Evolutionary conservation across 2,888 invertebrate genomes (phyloP), one percentile per base, ranked within the genome.

Genomic region (Glaucopsyche alexis): DNA sequence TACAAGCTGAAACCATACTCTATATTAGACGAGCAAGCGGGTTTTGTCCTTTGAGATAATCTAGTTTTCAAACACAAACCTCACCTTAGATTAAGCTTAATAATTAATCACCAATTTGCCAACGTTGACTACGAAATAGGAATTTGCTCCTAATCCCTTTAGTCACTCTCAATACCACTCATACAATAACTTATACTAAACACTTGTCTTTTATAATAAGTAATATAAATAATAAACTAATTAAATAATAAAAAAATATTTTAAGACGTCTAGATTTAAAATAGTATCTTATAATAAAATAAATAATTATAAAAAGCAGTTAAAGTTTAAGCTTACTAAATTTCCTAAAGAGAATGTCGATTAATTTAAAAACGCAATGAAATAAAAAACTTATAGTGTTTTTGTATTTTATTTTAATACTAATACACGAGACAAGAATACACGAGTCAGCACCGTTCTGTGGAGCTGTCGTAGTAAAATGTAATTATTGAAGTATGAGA

Each of bases 31-130:
- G 38, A 19, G 19, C 55, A 19, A 19, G 11, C 55, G 45, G 16
- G 67, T 67, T 42, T 42, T 45, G 67, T 45, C 67, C 67, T 67
- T 45, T 45, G 42, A 60, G 60, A 16, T 67, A 67, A 67, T 67
- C 42, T 67, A 67, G 67, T 67, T 67, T 67, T 66, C 40, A 16
- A 67, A 67, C 67, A 67, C 45, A 67, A 42, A 45, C 42, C 67
- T 67, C 16, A 67, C 67, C 67, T 67, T 42, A 67, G 45, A 67
- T 67, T 45, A 67, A n/a, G 67, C 45, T 42, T 42, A 67, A 67
- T 67, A 67, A 67, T 67, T 67, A 67, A 67, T 67, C 11, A 67
- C 45, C 45, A 67, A 67, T 45, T 66, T 67, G 67, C 67, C 45
- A 11, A 45, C 67, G 67, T 67, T 45, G 45, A 16, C 67, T 16